Conservation (phyloP, 2,888 invertebrate genomes). For the Chaetoderma sp. region DNA sequence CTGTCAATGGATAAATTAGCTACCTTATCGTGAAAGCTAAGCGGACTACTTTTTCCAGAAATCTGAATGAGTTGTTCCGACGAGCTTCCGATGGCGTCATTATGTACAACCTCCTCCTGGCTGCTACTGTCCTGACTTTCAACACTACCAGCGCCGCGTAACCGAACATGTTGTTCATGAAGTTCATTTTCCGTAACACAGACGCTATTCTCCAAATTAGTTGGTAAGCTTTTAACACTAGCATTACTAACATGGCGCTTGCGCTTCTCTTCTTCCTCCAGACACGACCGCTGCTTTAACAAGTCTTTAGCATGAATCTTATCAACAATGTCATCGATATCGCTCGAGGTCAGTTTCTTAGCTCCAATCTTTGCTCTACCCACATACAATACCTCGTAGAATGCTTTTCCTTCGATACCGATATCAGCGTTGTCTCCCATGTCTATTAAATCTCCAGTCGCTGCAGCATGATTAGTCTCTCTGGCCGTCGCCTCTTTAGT, state of each 20-base stretch:
- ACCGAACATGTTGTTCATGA: slow-evolving; percentile 36
- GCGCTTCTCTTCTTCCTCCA: slow-evolving; percentile 34
- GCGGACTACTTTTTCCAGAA: slow-evolving; percentile 12
- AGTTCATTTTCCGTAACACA: slow-evolving; percentile 62
- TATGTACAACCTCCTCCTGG: slow-evolving; percentile 43
- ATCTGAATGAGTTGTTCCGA: slow-evolving; percentile 40
- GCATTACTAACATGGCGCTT: slow-evolving; percentile 63
- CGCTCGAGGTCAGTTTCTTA: slow-evolving; percentile 86
- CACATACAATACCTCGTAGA: slow-evolving; percentile 84
- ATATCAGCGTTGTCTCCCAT: too few species aligned
- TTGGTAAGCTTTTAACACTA: slow-evolving; percentile 64
- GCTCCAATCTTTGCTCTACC: slow-evolving; percentile 91
- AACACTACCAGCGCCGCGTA: slow-evolving; percentile 26
- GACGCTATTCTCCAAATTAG: slow-evolving; percentile 53
- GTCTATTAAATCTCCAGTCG: neutral
- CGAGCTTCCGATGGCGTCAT: slow-evolving; percentile 40
- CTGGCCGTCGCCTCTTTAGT: slow-evolving; percentile 53
- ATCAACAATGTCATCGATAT: slow-evolving; percentile 90
- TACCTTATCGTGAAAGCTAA: neutral
- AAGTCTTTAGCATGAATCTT: slow-evolving; percentile 75
- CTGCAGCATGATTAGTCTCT: slow-evolving; percentile 9
- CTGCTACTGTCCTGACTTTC: slow-evolving; percentile 46
- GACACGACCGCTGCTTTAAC: slow-evolving; percentile 33
- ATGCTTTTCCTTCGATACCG: slow-evolving; percentile 40
- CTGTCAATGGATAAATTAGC: neutral